Conservation (phyloP, 2,797 vertebrate genomes). For the Brachyalestes nurse region DNA sequence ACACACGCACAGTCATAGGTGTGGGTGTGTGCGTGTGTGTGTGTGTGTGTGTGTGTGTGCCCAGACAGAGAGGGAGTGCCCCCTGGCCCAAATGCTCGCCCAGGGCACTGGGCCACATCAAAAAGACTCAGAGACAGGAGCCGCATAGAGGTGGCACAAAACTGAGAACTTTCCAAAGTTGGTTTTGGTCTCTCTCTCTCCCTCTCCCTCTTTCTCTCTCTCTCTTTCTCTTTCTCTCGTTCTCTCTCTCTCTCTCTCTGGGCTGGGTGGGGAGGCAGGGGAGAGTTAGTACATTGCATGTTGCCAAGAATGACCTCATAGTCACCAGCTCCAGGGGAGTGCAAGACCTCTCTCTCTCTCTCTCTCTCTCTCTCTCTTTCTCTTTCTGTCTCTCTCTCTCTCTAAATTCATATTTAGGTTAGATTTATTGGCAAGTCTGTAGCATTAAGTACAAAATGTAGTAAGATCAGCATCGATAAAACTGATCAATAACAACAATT, state of each 20-base stretch:
- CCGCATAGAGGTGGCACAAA: slow-evolving; percentile 57
- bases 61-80: slow-evolving; percentile 33
- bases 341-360: slow-evolving; percentile 44
- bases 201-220: slow-evolving; percentile 16
- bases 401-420: slow-evolving; percentile 2
- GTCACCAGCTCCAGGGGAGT: slow-evolving; percentile 66
- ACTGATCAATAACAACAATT: background rate
- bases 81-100: slow-evolving; percentile 34
- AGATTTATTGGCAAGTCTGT: background rate
- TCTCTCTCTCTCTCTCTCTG: slow-evolving; percentile 38
- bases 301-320: slow-evolving; percentile 80
- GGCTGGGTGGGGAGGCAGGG: slow-evolving; percentile 47
- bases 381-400: slow-evolving; percentile 5
- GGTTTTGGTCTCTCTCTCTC: slow-evolving; percentile 62
- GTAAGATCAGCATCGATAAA: background rate
- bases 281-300: slow-evolving; percentile 64
- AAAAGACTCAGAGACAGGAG: slow-evolving; percentile 31
- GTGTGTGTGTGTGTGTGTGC: slow-evolving; percentile 48
- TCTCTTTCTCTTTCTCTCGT: slow-evolving; percentile 29
- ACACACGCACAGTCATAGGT: slow-evolving; percentile 17
- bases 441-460: background rate
- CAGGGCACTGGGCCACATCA: slow-evolving; percentile 26
- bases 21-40: slow-evolving; percentile 37
- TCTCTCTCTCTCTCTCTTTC: slow-evolving; percentile 2
- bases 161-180: slow-evolving; percentile 74